Percentiles rank a stretch among this genome's conserved stretches.
phyloP scores from a whole-genome alignment of 2,888 invertebrate species.

The Cheilosia grossa region DNA sequence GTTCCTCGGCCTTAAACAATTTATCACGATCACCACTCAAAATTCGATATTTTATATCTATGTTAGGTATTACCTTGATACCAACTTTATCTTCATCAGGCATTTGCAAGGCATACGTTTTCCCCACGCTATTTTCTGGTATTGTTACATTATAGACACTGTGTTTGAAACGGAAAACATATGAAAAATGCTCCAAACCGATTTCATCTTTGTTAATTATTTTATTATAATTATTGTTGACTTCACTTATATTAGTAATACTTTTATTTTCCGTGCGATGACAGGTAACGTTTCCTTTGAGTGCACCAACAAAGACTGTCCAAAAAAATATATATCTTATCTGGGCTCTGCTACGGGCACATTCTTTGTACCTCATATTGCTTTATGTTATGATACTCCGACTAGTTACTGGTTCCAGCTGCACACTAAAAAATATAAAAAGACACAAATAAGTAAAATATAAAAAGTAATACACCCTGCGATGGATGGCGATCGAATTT shows the following conservation, averaged over 20 bases:
- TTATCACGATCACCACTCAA: slow-evolving; percentile 93
- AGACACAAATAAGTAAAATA: neutral
- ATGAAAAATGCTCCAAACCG: slow-evolving; percentile 67
- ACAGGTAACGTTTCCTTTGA: slow-evolving; percentile 65
- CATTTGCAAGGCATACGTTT: slow-evolving; percentile 90
- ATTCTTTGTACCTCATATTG: slow-evolving; percentile 75
- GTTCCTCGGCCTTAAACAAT: slow-evolving; percentile 96
- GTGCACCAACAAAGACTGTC: slow-evolving; percentile 73
- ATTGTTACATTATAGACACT: slow-evolving; percentile 93
- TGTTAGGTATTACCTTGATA: slow-evolving; percentile 85
- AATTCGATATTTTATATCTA: slow-evolving; percentile 92
- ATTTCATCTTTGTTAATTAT: slow-evolving; percentile 28
- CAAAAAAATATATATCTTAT: slow-evolving; percentile 75
- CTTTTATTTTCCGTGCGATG: slow-evolving; percentile 51
- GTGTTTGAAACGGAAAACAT: slow-evolving; percentile 88
- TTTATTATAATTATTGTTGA: slow-evolving; percentile 23
- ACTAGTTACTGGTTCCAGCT: slow-evolving; percentile 28
- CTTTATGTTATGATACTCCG: slow-evolving; percentile 22
- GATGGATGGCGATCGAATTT: too few relatives aligned
- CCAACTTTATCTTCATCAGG: slow-evolving; percentile 92
- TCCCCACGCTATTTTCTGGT: slow-evolving; percentile 95
- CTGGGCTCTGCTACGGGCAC: slow-evolving; percentile 70
- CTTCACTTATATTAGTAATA: slow-evolving; percentile 51
- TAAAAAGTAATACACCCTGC: too few relatives aligned
- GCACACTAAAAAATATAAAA: slow-evolving; percentile 29